Conservation (phyloP, 1,140 invertebrate genomes). For the Neodiprion lecontei region DNA sequence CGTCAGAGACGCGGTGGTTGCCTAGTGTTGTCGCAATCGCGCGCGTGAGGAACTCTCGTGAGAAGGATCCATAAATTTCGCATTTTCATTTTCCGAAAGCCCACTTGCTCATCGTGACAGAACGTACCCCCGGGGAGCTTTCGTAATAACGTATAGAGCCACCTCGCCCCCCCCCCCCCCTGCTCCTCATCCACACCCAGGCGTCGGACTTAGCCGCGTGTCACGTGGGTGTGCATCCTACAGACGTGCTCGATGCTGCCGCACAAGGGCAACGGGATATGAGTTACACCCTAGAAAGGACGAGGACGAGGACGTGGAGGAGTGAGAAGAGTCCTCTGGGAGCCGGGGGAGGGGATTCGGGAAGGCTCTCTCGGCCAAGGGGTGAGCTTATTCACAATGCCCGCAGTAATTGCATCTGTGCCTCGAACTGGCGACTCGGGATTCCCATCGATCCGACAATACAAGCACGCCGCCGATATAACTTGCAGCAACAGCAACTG, state of each 20-base stretch:
- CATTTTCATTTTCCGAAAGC: constrained; percentile 7
- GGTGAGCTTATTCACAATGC: constrained; percentile 5
- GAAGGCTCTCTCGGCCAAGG: background rate
- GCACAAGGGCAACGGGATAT: no score
- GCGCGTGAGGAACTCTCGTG: background rate
- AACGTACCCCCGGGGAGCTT: background rate
- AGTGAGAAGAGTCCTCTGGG: background rate
- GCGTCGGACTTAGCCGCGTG: background rate
- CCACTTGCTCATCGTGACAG: constrained; percentile 6
- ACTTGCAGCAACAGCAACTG: background rate
- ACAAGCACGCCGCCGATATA: no score
- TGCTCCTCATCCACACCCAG: background rate
- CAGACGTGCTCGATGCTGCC: background rate
- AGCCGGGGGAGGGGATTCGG: background rate
- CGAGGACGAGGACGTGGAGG: background rate
- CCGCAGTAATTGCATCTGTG: constrained; percentile 2
- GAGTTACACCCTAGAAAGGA: background rate
- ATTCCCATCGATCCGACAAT: background rate
- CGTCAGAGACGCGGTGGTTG: background rate
- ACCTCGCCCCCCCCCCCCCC: no score
- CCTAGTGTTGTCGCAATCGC: background rate
- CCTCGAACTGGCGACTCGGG: background rate
- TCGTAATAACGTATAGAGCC: background rate
- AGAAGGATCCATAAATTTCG: background rate
- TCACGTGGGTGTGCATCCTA: no score